These are phyloP conservation scores for Campoplex capitator DNA, from an alignment of 2,888 invertebrate genomes.

Conservation along the genomic window DNA sequence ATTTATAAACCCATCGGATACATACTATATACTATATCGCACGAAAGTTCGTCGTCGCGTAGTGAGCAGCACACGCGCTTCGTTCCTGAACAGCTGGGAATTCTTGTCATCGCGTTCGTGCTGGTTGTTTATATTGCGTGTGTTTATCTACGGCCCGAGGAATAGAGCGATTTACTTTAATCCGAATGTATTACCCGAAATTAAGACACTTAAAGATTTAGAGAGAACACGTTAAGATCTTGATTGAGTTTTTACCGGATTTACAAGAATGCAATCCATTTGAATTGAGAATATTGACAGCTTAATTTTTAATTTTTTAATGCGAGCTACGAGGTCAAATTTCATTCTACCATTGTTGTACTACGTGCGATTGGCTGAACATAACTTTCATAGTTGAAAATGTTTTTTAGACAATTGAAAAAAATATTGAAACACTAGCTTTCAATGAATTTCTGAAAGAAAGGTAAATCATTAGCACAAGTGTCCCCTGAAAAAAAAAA, in stretches of 20 bases:
- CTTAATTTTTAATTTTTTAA: too few relatives aligned
- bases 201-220: background rate
- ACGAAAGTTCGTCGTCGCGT: constrained; percentile 29
- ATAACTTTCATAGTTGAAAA: background rate
- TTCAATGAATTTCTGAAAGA: background rate
- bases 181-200: background rate
- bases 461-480: constrained; percentile 18
- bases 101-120: constrained; percentile 31
- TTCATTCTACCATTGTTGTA: background rate
- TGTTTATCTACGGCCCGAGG: background rate
- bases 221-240: background rate
- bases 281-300: background rate
- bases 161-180: background rate
- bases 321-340: background rate
- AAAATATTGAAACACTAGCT: background rate
- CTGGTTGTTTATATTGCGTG: background rate
- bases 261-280: background rate
- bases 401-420: background rate
- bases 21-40: constrained; percentile 6
- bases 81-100: constrained; percentile 17
- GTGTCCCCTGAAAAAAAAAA: background rate
- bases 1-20: constrained; percentile 20
- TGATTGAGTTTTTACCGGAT: background rate
- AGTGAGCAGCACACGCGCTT: constrained; percentile 45
- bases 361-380: background rate